Evolutionary conservation across 1,140 invertebrate species (phyloP).

Genomic region (Eufriesea mexicana): DNA sequence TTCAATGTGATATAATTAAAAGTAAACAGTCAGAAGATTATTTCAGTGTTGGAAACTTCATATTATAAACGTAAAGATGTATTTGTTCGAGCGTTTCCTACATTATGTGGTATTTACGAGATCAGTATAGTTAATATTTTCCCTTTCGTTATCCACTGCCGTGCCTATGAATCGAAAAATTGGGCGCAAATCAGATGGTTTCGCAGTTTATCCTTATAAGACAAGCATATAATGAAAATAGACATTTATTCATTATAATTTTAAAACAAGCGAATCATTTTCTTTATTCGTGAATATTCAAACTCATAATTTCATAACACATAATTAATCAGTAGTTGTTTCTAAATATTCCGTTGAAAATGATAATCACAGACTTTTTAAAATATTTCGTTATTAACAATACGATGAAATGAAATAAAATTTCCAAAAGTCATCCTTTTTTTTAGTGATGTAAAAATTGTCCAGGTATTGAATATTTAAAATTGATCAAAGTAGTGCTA

Average conservation of each 20-base stretch:
- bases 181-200: conserved; percentile 15
- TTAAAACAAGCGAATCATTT: neutral
- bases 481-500: neutral
- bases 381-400: neutral
- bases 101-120: conserved; percentile 11
- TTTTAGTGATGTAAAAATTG: neutral
- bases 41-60: neutral
- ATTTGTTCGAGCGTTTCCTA: neutral
- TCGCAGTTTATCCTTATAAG: neutral
- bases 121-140: conserved; percentile 61
- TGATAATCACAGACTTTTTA: neutral
- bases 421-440: neutral
- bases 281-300: neutral
- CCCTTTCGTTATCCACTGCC: conserved; percentile 74
- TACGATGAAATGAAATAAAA: neutral
- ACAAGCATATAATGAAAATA: neutral
- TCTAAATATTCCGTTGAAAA: neutral
- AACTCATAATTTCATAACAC: no score
- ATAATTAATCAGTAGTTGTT: no score
- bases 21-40: neutral
- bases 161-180: conserved; percentile 37
- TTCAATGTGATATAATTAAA: conserved; percentile 5
- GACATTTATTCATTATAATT: neutral
- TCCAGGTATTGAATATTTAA: neutral
- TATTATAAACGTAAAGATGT: neutral